These are phyloP conservation scores for Vanacampus margaritifer DNA, from an alignment of 2,113 vertebrate species.

Conservation along the genomic window DNA sequence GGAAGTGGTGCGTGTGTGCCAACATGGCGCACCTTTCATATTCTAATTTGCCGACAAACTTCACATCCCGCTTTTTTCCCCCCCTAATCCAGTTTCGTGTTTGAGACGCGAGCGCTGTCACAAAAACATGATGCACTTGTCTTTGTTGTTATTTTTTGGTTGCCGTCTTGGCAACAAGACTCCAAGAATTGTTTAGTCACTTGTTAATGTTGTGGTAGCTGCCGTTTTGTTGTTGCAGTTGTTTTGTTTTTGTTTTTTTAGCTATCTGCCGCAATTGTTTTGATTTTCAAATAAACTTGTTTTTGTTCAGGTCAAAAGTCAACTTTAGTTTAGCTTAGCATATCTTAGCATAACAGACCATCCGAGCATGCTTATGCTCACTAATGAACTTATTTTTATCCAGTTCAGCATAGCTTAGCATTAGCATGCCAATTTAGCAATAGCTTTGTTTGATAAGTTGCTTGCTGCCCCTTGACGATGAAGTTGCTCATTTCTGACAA, in stretches of 20 bases:
- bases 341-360: neutral
- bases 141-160: neutral
- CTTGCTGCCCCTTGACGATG: no score
- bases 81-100: constrained; percentile 53
- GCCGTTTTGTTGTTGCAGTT: neutral
- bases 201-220: neutral
- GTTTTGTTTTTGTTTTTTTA: neutral
- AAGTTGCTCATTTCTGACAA: neutral
- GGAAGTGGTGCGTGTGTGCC: constrained; percentile 23
- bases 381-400: neutral
- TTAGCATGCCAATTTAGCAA: no score
- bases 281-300: neutral
- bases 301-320: neutral
- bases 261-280: neutral
- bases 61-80: constrained; percentile 41
- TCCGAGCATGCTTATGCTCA: neutral
- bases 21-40: constrained; percentile 46
- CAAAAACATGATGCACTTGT: neutral
- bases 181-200: neutral
- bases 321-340: neutral
- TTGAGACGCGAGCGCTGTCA: constrained; percentile 18
- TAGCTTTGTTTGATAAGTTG: no score
- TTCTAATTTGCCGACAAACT: constrained; percentile 56
- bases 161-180: neutral
- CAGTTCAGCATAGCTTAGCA: neutral